Percentiles rank a stretch among this genome's conserved stretches.
These are phyloP conservation scores for Ceyx margarethae DNA, from an alignment of 2,113 vertebrate genomes.

Conservation along the genomic window DNA sequence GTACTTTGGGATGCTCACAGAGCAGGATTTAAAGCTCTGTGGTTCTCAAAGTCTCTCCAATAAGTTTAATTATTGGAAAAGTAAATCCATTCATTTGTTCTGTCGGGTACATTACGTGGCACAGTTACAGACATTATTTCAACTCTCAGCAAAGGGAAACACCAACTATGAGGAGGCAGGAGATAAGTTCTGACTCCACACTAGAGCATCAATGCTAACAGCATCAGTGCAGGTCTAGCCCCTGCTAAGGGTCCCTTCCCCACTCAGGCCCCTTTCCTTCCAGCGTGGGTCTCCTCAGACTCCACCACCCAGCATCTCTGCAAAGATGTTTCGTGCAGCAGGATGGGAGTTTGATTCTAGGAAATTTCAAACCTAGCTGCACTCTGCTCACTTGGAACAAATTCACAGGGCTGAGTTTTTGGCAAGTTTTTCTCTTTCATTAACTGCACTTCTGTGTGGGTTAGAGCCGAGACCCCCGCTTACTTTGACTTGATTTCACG, in stretches of 20 bases:
- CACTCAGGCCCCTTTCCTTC: background rate
- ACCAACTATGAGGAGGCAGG: background rate
- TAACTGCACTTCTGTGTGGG: background rate
- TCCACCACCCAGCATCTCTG: background rate
- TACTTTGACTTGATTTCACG: background rate
- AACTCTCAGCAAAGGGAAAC: background rate
- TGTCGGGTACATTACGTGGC: background rate
- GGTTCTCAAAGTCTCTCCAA: background rate
- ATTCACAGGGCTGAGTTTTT: conserved; percentile 18
- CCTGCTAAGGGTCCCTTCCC: background rate
- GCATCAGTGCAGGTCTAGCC: background rate
- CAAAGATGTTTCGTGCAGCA: background rate
- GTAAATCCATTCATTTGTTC: background rate
- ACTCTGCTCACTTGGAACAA: background rate
- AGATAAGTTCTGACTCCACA: background rate
- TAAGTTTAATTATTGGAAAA: conserved; percentile 32
- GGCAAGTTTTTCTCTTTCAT: background rate
- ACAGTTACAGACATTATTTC: background rate
- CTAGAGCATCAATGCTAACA: accelerated
- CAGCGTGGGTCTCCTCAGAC: background rate
- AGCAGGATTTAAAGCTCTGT: conserved; percentile 16
- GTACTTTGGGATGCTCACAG: conserved; percentile 3
- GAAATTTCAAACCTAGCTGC: background rate
- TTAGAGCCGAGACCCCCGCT: background rate
- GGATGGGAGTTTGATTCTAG: background rate